These are phyloP conservation scores for Tridacna crocea DNA, from an alignment of 2,888 invertebrate species.

Conservation along the genomic window DNA sequence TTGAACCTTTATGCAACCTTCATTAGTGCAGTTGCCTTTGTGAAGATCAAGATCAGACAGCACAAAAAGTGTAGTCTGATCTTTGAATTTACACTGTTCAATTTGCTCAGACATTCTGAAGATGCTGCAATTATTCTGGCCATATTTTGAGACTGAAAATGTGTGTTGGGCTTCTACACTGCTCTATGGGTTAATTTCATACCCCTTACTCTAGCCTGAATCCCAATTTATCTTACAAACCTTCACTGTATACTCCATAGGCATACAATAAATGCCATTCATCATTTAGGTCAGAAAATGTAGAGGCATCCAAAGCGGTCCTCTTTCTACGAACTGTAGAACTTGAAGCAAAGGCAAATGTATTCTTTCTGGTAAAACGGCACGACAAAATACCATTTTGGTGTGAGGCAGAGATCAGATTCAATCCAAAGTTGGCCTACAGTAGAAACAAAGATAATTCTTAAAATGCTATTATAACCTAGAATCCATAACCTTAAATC, in stretches of 20 bases:
- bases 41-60: no score
- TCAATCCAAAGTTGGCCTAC: slow-evolving; percentile 24
- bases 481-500: no score
- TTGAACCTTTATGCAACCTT: not conserved
- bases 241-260: slow-evolving; percentile 29
- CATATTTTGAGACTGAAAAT: no score
- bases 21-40: no score
- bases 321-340: slow-evolving; percentile 31
- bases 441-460: not conserved
- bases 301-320: slow-evolving; percentile 21
- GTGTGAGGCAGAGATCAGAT: slow-evolving; percentile 2
- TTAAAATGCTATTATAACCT: no score
- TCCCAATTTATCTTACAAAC: not conserved
- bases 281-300: slow-evolving; percentile 47
- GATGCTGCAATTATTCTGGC: no score
- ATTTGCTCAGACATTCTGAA: no score
- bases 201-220: no score
- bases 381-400: slow-evolving; percentile 43
- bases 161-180: no score
- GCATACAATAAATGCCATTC: slow-evolving; percentile 47
- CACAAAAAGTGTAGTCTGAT: no score
- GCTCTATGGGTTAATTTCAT: no score
- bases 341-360: not conserved
- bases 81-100: no score
- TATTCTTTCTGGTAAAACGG: slow-evolving; percentile 43